A percentile compares a stretch with the other conserved stretches of the same genome.
Conservation (phyloP, 2,113 vertebrate genomes). For the Melanerpes formicivorus region DNA sequence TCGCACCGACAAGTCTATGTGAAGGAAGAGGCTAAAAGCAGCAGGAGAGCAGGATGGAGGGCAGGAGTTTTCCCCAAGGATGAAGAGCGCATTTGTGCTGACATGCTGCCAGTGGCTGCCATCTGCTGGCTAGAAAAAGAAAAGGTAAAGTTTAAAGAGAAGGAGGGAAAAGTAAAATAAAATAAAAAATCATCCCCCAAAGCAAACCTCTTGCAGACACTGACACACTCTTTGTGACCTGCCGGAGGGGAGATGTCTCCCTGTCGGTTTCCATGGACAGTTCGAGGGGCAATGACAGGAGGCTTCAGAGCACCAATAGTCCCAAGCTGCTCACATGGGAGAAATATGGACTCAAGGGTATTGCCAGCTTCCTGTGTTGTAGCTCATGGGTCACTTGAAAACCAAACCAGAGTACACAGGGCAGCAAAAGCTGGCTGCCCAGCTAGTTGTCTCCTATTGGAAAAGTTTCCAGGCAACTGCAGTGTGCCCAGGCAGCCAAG, state of each 20-base stretch:
- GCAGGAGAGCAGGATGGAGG: neutral
- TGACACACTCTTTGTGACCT: neutral
- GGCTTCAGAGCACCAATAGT: neutral
- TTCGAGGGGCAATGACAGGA: neutral
- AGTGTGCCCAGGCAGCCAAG: too few relatives aligned
- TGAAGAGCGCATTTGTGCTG: fast-evolving
- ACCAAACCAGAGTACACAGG: neutral
- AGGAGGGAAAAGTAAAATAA: too few relatives aligned
- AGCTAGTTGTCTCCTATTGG: neutral
- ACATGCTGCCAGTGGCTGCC: neutral
- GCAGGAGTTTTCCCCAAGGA: neutral
- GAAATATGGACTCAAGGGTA: neutral
- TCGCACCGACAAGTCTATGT: neutral
- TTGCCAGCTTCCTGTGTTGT: too few relatives aligned
- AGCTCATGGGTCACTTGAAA: neutral
- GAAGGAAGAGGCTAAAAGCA: neutral
- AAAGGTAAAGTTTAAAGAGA: neutral
- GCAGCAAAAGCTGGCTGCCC: neutral
- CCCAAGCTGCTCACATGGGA: fast-evolving
- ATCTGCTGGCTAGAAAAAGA: conserved; percentile 8
- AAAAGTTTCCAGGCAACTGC: neutral
- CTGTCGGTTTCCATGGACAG: neutral
- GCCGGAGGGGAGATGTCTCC: neutral
- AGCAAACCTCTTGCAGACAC: neutral
- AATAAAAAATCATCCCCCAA: neutral